Percentiles rank a stretch among this genome's conserved stretches.
phyloP scores from a whole-genome alignment of 2,888 invertebrate genomes.

The Torymus tubicola region DNA sequence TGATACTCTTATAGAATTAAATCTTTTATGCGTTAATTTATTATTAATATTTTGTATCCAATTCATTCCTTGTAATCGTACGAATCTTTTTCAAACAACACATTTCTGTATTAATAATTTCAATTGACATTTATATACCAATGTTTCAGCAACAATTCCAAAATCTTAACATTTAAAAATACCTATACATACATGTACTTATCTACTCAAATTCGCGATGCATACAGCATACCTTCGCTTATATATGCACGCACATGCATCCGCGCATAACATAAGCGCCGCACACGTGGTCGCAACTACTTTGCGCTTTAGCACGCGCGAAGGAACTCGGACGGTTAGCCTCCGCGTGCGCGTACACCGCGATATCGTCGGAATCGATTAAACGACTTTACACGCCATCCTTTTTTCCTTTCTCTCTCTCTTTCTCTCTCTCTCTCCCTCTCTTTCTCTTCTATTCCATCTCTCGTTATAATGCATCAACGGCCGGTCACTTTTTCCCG shows the following conservation, averaged over 20 bases:
- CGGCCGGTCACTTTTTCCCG: background rate
- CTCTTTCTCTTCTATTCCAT: background rate
- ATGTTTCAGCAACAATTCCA: no score
- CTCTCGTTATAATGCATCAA: background rate
- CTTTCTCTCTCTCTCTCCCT: conserved; percentile 1
- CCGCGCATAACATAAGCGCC: background rate
- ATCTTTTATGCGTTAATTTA: no score
- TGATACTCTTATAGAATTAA: no score
- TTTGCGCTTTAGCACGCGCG: background rate
- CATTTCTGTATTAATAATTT: no score
- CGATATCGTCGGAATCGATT: conserved; percentile 68
- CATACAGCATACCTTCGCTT: no score
- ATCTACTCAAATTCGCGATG: no score
- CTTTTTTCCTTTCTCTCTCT: conserved; percentile 6
- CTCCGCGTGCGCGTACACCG: conserved; percentile 10
- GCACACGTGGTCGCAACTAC: background rate
- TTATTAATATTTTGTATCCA: no score
- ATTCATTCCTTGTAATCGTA: no score
- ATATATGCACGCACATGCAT: background rate
- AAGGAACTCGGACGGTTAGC: conserved; percentile 65
- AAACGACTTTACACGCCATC: conserved; percentile 56
- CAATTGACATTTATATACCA: no score
- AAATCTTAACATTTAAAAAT: no score
- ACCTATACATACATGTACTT: no score
- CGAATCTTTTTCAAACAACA: no score